A percentile compares a stretch with the other conserved stretches of the same genome.
Conservation (phyloP, 1,140 invertebrate genomes). For the Octopus sinensis region DNA sequence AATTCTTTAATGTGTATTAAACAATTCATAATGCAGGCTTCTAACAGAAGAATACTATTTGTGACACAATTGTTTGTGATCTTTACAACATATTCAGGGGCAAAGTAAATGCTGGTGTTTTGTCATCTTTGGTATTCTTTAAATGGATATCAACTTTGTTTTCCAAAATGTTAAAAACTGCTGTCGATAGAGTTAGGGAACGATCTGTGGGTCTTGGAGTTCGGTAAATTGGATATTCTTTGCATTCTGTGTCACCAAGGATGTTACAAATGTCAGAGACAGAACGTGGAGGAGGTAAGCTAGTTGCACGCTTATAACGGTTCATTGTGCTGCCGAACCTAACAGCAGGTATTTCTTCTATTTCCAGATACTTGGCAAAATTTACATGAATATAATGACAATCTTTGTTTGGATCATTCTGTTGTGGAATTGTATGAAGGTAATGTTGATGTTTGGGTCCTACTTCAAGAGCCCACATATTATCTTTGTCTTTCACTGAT, state of each 20-base stretch:
- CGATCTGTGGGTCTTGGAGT: slow-evolving; percentile 19
- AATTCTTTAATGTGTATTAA: too few species aligned
- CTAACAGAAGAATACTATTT: too few species aligned
- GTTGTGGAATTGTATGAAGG: neutral
- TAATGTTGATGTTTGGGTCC: slow-evolving; percentile 10
- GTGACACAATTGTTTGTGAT: too few species aligned
- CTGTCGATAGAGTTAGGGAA: slow-evolving; percentile 16
- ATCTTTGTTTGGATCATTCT: neutral
- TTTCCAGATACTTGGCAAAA: neutral
- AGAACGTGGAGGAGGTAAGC: neutral
- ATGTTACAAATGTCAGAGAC: neutral
- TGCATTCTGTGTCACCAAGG: neutral
- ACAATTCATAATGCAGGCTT: too few species aligned
- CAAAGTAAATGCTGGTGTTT: neutral
- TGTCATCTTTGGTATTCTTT: slow-evolving; percentile 2
- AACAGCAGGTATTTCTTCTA: neutral
- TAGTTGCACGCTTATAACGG: neutral
- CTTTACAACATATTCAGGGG: neutral
- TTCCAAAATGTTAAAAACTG: slow-evolving; percentile 19
- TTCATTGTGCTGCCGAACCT: neutral
- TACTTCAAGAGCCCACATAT: slow-evolving; percentile 16
- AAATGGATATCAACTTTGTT: slow-evolving; percentile 19
- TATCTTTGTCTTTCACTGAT: slow-evolving; percentile 1
- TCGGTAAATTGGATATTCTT: slow-evolving; percentile 21
- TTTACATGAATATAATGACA: slow-evolving; percentile 7